Evolutionary conservation across 1,140 invertebrate genomes (phyloP), one percentile per base, ranked within the genome.

Genomic region (Tyrophagus putrescentiae): DNA sequence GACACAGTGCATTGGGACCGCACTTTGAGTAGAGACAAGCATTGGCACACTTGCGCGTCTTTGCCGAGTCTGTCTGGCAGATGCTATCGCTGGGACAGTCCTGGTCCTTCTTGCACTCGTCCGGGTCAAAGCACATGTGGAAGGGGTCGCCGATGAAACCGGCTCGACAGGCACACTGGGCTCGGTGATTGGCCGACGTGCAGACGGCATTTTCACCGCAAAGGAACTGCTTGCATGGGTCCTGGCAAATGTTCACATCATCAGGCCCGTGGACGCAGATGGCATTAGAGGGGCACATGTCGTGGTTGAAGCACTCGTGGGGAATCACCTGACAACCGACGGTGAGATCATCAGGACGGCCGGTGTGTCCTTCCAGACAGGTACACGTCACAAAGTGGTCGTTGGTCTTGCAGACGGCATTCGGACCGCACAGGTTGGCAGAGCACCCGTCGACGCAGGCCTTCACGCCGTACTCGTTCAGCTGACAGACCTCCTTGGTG

Each of bases 201-300:
- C 89, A 93, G 61, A 83, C 78, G 5, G 87, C 83, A 68, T 91
- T 85, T 28, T 78, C 77, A 25, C 88, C 89, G 69, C 88, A 92
- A 3, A 60, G 50, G n/a, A 61, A 54, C 29, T 64, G 60, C 45
- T 66, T 61, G 39, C 67, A 68, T n/a, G 65, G 66, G 62, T 67
- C 64, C 62, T 54, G 23, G 34, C 61, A 64, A 34, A 33, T 45
- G 41, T 60, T 60, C 5, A 62, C 36, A 48, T 59, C 60, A 11
- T 61, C 33, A 25, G 48, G 48, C 21, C 45, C 48, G 21, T 21
- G 31, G n/a, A 61, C 60, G 39, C 66, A 67, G 1, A 64, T 50
- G 21, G 62, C 45, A 60, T 66, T 64, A 1, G 57, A 53, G 44
- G 64, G 45, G 57, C 66, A 67, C n/a, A 57, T 52, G n/a, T 63